Conservation (phyloP, 92 coral and sea anemone genomes). For the Siderastrea radians region DNA sequence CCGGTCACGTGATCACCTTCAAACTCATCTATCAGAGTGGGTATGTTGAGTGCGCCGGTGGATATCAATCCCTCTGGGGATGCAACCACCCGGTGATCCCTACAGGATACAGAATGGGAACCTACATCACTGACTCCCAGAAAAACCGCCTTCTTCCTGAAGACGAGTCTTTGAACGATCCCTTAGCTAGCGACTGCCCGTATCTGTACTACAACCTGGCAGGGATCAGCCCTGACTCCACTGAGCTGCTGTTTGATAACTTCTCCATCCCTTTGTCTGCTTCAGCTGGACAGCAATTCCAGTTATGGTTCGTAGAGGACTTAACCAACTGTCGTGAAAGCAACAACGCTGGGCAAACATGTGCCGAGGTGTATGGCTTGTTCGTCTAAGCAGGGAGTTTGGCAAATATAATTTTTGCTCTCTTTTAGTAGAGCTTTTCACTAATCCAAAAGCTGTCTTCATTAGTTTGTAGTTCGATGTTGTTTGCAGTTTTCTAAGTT, state of each 20-base stretch:
- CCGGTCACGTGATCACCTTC: conserved; percentile 9
- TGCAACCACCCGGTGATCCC: background rate
- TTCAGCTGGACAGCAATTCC: background rate
- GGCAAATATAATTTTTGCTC: no score
- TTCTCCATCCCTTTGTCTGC: background rate
- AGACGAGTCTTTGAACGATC: background rate
- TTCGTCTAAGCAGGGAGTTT: no score
- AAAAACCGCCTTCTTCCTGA: background rate
- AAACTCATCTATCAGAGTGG: conserved; percentile 13
- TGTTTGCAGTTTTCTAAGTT: no score
- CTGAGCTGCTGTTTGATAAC: conserved; percentile 14
- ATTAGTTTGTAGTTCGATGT: no score
- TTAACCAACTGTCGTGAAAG: background rate
- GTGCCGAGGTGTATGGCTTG: conserved; percentile 2
- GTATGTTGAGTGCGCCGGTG: background rate
- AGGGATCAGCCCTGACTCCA: background rate
- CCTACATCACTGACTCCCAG: background rate
- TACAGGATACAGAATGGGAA: background rate
- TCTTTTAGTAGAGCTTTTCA: no score
- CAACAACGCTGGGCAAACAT: background rate
- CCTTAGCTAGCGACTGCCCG: background rate
- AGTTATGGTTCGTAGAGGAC: conserved; percentile 13
- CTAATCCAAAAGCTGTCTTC: no score
- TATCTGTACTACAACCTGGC: background rate
- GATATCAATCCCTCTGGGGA: background rate